phyloP scores from a whole-genome alignment of 2,797 vertebrate species.

The Astyanax mexicanus region DNA sequence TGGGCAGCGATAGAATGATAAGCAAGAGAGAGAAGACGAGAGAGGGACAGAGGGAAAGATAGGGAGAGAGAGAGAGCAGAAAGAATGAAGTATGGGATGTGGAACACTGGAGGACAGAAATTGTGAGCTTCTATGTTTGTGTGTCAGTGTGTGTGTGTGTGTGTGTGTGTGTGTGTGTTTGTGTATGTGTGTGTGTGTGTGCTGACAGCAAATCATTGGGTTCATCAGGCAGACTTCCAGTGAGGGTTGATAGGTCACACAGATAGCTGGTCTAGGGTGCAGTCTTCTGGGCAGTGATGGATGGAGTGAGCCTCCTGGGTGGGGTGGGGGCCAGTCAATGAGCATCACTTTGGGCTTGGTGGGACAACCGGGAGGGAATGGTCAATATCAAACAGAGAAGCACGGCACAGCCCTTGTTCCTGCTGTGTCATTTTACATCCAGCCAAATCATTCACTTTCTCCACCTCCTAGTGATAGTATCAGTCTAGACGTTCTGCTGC shows the following conservation, averaged over 20 bases:
- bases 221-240: constrained; percentile 59
- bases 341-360: constrained; percentile 30
- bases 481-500: constrained; percentile 10
- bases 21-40: constrained; percentile 6
- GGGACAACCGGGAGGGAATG: constrained; percentile 23
- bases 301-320: constrained; percentile 47
- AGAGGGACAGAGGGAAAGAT: neutral
- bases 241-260: constrained; percentile 58
- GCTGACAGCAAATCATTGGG: constrained; percentile 60
- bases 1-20: neutral
- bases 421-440: constrained; percentile 20
- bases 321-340: constrained; percentile 40
- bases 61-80: neutral
- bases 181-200: constrained; percentile 33
- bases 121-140: neutral
- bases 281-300: constrained; percentile 57
- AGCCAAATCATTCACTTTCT: constrained; percentile 38
- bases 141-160: constrained; percentile 31
- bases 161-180: constrained; percentile 40
- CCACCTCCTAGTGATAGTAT: constrained; percentile 11
- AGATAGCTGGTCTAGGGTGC: constrained; percentile 49
- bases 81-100: constrained; percentile 17
- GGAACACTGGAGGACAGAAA: constrained; percentile 40
- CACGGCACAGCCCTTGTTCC: constrained; percentile 20
- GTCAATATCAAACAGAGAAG: constrained; percentile 50